A percentile compares a stretch with the other conserved stretches of the same genome.
Evolutionary conservation across 2,113 vertebrate species (phyloP).

Genomic region (Myxocyprinus asiaticus): DNA sequence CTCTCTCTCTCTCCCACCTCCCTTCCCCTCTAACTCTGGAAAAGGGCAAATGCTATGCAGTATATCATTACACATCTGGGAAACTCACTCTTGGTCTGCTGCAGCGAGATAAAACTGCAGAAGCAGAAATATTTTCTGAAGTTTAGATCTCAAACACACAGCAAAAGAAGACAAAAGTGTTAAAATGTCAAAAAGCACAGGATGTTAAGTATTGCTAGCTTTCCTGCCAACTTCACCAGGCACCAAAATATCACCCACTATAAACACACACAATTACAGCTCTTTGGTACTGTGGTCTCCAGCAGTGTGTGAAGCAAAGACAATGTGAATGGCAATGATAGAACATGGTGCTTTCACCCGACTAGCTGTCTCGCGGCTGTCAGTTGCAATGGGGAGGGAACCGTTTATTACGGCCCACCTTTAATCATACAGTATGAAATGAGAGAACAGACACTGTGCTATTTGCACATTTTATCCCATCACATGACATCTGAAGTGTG

Average conservation of each 20-base stretch:
- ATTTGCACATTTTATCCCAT: constrained; percentile 45
- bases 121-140: not conserved
- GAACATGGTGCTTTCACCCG: not conserved
- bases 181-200: constrained; percentile 21
- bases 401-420: constrained; percentile 17
- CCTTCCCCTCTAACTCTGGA: constrained; percentile 19
- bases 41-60: constrained; percentile 61
- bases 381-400: constrained; percentile 23
- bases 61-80: constrained; percentile 79
- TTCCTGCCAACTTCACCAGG: constrained; percentile 20
- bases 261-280: constrained; percentile 51
- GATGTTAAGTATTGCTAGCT: not conserved
- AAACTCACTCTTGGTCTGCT: constrained; percentile 55
- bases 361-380: constrained; percentile 39
- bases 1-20: constrained; percentile 1
- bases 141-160: not conserved
- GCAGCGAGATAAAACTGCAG: constrained; percentile 1
- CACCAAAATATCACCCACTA: constrained; percentile 24
- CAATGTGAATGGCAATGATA: constrained; percentile 15
- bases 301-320: constrained; percentile 46
- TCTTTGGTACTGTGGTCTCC: constrained; percentile 39
- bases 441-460: not conserved
- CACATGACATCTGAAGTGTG: constrained; percentile 47
- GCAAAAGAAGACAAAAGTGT: constrained; percentile 12
- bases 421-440: not conserved